Evolutionary conservation across 2,888 invertebrate genomes (phyloP).

Genomic region (Tiphia femorata): DNA sequence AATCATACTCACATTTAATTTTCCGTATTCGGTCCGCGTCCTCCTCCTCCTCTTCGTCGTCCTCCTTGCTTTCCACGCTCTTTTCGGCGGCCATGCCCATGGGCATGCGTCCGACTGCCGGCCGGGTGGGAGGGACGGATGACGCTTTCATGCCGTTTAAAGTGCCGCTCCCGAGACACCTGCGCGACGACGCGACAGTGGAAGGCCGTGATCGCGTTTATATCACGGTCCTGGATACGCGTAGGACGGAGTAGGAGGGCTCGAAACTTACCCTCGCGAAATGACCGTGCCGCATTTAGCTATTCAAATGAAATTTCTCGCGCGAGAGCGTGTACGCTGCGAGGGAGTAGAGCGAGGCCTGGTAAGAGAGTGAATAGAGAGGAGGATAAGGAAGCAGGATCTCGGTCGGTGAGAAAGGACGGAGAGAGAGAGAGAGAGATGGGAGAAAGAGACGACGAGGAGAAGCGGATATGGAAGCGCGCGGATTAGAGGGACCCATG

Average conservation of each 20-base stretch:
- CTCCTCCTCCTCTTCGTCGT: no score
- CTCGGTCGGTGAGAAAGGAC: neutral
- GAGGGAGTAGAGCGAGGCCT: neutral
- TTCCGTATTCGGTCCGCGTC: conserved; percentile 45
- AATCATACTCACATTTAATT: conserved; percentile 65
- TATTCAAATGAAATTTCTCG: conserved; percentile 36
- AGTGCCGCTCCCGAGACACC: conserved; percentile 52
- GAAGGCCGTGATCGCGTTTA: conserved; percentile 36
- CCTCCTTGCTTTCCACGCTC: no score
- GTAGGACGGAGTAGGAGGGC: conserved; percentile 10
- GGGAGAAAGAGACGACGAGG: neutral
- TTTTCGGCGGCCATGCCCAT: no score
- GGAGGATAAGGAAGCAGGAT: neutral
- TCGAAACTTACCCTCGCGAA: conserved; percentile 23
- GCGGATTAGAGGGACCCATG: no score
- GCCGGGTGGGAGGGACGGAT: no score
- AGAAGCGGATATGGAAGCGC: no score
- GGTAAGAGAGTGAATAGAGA: neutral
- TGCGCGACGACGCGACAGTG: conserved; percentile 16
- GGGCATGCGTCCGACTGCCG: no score
- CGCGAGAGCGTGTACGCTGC: neutral
- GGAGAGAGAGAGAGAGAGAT: neutral
- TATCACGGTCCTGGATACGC: conserved; percentile 38
- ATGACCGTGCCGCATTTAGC: conserved; percentile 32
- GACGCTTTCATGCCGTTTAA: conserved; percentile 46